Evolutionary conservation across 2,888 invertebrate species (phyloP), one percentile per base, ranked within the genome.

Genomic region (Monochamus alternatus): DNA sequence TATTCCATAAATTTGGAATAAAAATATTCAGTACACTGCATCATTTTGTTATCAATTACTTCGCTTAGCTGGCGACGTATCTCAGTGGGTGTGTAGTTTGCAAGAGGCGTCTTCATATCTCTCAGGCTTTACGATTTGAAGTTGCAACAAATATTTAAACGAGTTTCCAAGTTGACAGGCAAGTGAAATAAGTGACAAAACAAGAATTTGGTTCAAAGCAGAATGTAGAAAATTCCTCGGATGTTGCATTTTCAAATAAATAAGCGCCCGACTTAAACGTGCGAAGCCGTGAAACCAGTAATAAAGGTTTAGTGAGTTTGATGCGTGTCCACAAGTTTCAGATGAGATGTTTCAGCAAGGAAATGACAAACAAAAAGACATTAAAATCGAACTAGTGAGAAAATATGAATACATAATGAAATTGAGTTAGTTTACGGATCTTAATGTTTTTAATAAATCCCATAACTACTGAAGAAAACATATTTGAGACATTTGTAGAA

Each of bases 261-360:
- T 32, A 12, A 60, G 60, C n/a, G 32, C 38, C 60, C 60, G n/a
- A 63, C 14, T 60, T 62, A 12, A 62, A 62, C 31, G 60, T 32
- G 31, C 5, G 32, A 62, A 63, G 62, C 2, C 22, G 8, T 31
- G 32, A 32, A 63, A 43, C 10, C 43, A 10, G 62, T 62, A 32
- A 63, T 22, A 43, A 43, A 43, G 32, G 43, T 43, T 63, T 63
- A 63, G 38, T 62, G 62, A 63, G 9, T 63, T 63, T 38, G 38
- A 12, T 63, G 43, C 38, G 32, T 43, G n/a, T 60, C 31, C 60
- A 38, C 60, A 32, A 31, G n/a, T 43, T 7, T 14, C 9, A 47
- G 47, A 10, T 3, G 12, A 47, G 47, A 9, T 47, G 3, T 47
- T 47, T 47, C 38, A 38, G 38, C 38, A 59, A 10, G 1, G 31